Base-by-base conservation (phyloP, 2,113 vertebrate genomes). In the Podarcis cretensis region DNA sequence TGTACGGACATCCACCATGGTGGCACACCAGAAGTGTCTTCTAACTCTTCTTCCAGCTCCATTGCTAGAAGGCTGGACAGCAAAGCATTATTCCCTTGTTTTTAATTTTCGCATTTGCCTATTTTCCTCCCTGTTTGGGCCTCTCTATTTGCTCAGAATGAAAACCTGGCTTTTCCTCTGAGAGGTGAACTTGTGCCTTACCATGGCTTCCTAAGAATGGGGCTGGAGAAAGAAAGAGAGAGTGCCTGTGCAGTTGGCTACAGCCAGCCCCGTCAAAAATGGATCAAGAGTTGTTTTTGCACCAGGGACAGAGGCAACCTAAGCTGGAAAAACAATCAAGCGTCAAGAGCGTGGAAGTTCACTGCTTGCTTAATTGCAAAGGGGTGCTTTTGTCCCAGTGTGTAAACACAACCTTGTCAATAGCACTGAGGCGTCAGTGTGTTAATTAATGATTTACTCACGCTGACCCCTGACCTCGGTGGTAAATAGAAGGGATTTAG, bases 381-480 rank as follows among this genome's bases (percentile, higher is more conserved):
- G 95, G 96, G 95, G 94, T 96, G 95, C 95, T 93, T 95, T 94
- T 95, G 95, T 94, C 92, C 94, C 95, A 95, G 94, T 85, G 90
- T 96, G 95, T 96, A 96, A 96, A 95, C 93, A 96, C 95, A 95
- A 91, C 96, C 95, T 94, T 97, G 96, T 97, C 96, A 96, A 97
- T 96, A 97, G 93, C 93, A 83, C 84, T 69, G 96, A 96, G 93
- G 95, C 90, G 2, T 95, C 93, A 95, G 96, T 86, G 76, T 92
- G 96, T 97, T 97, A 97, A 97, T 97, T 97, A 97, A 97, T 97
- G 96, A 97, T 96, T 96, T 96, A 97, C 96, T 96, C 96, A 94
- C 93, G 91, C 93, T 97, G 96, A 97, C 96, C 96, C 91, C 94
- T 97, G 96, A 97, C 96, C 96, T 95, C 89, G 35, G 84, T 95